Evolutionary conservation across 2,797 vertebrate genomes (phyloP).

Genomic region (Gouania willdenowi): DNA sequence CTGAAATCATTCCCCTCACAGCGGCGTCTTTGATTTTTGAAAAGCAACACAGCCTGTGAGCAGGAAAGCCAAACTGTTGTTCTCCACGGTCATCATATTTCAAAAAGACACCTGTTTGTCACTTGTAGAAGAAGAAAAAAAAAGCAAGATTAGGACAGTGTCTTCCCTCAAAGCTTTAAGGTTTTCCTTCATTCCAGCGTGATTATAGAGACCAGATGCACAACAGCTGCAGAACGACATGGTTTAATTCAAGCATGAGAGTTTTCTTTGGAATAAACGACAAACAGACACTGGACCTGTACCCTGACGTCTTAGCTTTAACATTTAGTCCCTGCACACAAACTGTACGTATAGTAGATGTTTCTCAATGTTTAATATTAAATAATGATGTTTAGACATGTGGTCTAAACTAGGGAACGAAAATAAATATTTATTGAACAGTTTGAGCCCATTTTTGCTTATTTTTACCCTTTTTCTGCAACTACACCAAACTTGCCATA

Average conservation of each 20-base stretch:
- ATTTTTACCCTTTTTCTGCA: no score
- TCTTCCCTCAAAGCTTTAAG: constrained; percentile 53
- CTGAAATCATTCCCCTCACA: constrained; percentile 16
- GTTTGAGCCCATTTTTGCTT: no score
- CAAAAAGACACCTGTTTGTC: constrained; percentile 70
- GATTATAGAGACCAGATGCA: constrained; percentile 65
- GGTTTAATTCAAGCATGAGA: constrained; percentile 42
- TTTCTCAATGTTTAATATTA: no score
- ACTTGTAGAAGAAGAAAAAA: constrained; percentile 38
- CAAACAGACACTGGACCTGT: constrained; percentile 20
- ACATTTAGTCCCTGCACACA: no score
- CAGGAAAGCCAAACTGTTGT: constrained; percentile 19
- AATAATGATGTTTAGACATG: no score
- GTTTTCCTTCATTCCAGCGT: constrained; percentile 55
- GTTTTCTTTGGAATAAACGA: constrained; percentile 30
- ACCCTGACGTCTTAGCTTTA: background rate
- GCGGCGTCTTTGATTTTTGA: constrained; percentile 11
- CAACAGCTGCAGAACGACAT: constrained; percentile 59
- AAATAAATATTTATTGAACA: no score
- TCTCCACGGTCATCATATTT: constrained; percentile 50
- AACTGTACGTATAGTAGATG: no score
- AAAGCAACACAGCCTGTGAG: constrained; percentile 18
- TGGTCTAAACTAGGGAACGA: no score
- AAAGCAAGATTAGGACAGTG: constrained; percentile 46
- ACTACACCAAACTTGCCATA: no score